Base-by-base conservation (phyloP, 1,140 invertebrate genomes). In the Battus philenor region DNA sequence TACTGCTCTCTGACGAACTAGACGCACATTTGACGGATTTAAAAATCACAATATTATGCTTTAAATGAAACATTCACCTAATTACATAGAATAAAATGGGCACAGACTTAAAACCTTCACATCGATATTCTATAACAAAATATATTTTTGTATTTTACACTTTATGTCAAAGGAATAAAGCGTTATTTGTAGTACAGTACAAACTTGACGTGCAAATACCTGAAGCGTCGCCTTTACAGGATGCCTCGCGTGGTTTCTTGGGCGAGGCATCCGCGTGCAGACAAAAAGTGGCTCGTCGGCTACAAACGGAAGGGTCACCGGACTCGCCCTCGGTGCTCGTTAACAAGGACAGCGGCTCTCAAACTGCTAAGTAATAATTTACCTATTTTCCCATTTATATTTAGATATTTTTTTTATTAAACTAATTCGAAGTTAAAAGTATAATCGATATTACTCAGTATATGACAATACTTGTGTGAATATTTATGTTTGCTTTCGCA, bases 271-370 rank as follows among this genome's bases (percentile, higher is more conserved):
- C 59, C 56, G 49, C 22, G 62, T 54, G 62, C 73, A 67, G 54
- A 64, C 71, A 76, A 80, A 79, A 72, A 78, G 59, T 65, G 59
- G 61, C 63, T 67, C 54, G 47, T 53, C 41, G 43, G 58, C 69
- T 76, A 73, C 69, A 72, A 78, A 77, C 68, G 72, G 46, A 68
- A 68, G 72, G 72, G 71, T 67, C 57, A 60, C 58, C 61, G 57
- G 54, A 64, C 65, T 62, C 57, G 12, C 49, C 56, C 59, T 59
- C 47, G 32, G 43, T 47, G 53, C 60, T 70, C 61, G 64, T 70
- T 73, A 73, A 58, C 64, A 44, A 30, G 33, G 30, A 2, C 61
- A 54, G 13, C 32, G 55, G 1, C 38, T 64, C 36, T 56, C 62
- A 75, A 75, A 63, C 24, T 54, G 27, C 26, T 41, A 22, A 8